A percentile compares a stretch with the other conserved stretches of the same genome.
Conservation (phyloP, 2,888 invertebrate genomes). For the Sarcophaga subvicina region DNA sequence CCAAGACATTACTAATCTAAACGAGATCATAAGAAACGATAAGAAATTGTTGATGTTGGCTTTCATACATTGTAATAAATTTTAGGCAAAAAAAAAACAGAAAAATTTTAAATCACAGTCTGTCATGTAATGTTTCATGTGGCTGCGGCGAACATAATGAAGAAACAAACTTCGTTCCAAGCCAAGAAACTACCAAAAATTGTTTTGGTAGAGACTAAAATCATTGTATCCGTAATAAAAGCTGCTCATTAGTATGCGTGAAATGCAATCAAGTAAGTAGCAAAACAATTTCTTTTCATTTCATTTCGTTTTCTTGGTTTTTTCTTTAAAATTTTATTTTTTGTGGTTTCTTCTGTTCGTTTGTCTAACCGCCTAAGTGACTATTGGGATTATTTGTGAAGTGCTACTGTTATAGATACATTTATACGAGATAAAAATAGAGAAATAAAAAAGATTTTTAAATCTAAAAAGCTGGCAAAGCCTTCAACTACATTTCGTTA, state of each 20-base stretch:
- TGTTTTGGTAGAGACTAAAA: slow-evolving; percentile 1
- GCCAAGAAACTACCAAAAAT: slow-evolving; percentile 1
- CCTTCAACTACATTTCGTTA: background rate
- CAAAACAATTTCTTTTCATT: slow-evolving; percentile 62
- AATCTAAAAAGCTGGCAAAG: background rate
- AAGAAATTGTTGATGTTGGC: no score
- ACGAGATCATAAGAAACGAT: no score
- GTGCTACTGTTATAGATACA: slow-evolving; percentile 64
- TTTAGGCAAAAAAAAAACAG: no score
- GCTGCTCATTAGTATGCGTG: slow-evolving; percentile 68
- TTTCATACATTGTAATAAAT: no score
- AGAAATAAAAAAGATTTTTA: background rate
- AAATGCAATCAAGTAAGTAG: slow-evolving; percentile 68
- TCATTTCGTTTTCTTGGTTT: slow-evolving; percentile 2
- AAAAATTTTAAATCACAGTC: slow-evolving; percentile 19
- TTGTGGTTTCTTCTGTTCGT: background rate
- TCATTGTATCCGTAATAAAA: background rate
- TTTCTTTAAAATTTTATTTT: slow-evolving; percentile 14
- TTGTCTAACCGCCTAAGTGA: background rate
- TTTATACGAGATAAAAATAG: background rate
- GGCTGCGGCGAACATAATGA: slow-evolving; percentile 40
- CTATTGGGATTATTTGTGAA: slow-evolving; percentile 29
- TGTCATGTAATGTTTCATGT: slow-evolving; percentile 67
- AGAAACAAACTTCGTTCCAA: slow-evolving; percentile 30
- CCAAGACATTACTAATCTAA: no score